Evolutionary conservation across 2,113 vertebrate genomes (phyloP).

Genomic region (Empidonax traillii): DNA sequence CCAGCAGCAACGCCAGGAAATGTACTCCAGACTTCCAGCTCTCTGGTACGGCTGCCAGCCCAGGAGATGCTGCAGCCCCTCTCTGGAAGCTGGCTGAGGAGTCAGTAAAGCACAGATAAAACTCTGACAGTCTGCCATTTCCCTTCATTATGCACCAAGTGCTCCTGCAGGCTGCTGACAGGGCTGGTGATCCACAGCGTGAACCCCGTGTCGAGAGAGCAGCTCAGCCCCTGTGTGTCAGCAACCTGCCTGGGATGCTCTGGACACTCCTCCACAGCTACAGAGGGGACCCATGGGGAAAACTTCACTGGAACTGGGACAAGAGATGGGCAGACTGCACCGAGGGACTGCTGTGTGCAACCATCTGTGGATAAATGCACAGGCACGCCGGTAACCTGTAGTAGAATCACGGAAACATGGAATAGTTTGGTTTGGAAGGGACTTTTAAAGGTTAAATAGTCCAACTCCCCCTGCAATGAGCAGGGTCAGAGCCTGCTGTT

Average conservation of each 20-base stretch:
- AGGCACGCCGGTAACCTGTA: fast-evolving
- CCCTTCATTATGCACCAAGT: neutral
- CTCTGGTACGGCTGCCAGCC: neutral
- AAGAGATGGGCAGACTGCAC: neutral
- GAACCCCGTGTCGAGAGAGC: neutral
- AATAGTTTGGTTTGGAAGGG: neutral
- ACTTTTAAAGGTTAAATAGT: neutral
- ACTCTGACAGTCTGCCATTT: constrained; percentile 16
- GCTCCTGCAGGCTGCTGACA: neutral
- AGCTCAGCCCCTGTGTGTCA: neutral
- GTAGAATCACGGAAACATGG: neutral
- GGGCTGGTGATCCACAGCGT: neutral
- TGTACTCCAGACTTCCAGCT: neutral
- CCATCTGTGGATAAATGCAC: neutral
- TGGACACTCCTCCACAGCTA: neutral
- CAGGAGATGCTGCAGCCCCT: constrained; percentile 7
- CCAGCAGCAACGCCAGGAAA: neutral
- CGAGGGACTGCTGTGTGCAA: neutral
- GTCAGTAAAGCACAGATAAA: neutral
- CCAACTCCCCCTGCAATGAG: neutral
- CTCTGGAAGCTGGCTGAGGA: neutral
- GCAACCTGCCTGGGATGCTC: neutral
- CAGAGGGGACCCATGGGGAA: neutral
- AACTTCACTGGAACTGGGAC: neutral
- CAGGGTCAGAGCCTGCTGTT: neutral